Base-by-base conservation (phyloP, 2,113 vertebrate genomes). In the Nyctereutes procyonoides region DNA sequence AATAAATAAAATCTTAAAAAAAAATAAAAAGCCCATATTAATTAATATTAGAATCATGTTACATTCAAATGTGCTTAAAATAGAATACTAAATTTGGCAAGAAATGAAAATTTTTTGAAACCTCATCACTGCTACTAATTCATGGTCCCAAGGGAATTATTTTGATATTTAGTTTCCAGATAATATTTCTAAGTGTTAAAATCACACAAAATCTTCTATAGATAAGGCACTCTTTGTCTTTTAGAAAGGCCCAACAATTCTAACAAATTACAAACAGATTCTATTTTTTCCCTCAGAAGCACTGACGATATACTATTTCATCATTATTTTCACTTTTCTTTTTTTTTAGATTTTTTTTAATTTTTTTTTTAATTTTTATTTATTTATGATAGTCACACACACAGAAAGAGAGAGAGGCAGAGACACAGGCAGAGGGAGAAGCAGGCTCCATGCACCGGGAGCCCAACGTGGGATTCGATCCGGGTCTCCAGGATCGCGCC, bases 141-240 rank as follows among this genome's bases (percentile, higher is more conserved):
- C 32, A 94, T 26, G 79, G 28, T 26, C 28, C 26, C 38, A 92
- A 79, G 10, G 7, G 7, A 83, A 93, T 76, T 81, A 81, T 71
- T 90, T 84, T 82, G 26, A 7, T 14, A 48, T 81, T 97, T 74
- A 94, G 56, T 51, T 43, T 79, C 32, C 19, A 83, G 51, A 67
- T 82, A 79, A 71, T 88, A 91, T 51, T 96, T 88, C 55, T 90
- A 90, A 91, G 79, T 69, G 56, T 82, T 73, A 83, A 63, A 93
- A 12, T 17, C n/a, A 93, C 7, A 83, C 7, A 83, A 80, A 56
- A 73, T 32, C 24, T 20, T 81, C 79, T 79, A 76, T 60, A 43
- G 26, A 88, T 60, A n/a, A 94, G 20, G n/a, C 26, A 88, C 17
- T 67, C 65, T 65, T 0, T 48, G 60, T 32, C 12, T 69, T 69